phyloP scores from a whole-genome alignment of 2,113 vertebrate species.

The Pao palembangensis region DNA sequence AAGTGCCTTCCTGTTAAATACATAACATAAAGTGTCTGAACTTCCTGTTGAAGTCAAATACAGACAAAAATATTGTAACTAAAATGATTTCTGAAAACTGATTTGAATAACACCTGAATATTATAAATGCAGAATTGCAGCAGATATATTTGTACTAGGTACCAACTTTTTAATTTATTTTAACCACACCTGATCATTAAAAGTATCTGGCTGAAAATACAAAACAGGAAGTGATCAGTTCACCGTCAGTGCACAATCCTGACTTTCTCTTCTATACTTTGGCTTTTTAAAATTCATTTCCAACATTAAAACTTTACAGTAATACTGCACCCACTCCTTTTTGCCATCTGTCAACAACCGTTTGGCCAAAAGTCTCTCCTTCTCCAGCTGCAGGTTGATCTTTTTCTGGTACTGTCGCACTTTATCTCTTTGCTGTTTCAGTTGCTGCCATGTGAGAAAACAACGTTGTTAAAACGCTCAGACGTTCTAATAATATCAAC shows the following conservation, averaged over 20 bases:
- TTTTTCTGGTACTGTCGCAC: conserved; percentile 88
- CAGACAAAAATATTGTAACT: not conserved
- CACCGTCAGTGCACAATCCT: too few relatives aligned
- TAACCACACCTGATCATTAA: too few relatives aligned
- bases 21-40: not conserved
- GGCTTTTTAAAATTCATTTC: too few relatives aligned
- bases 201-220: too few relatives aligned
- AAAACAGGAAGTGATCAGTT: too few relatives aligned
- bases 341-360: conserved; percentile 85
- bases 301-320: too few relatives aligned
- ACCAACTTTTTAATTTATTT: too few relatives aligned
- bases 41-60: not conserved
- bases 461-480: not conserved
- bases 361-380: conserved; percentile 83
- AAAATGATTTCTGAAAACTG: not conserved
- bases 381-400: conserved; percentile 80
- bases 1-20: conserved; percentile 81
- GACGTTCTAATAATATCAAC: not conserved
- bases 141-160: too few relatives aligned
- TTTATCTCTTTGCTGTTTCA: conserved; percentile 96
- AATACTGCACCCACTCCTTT: conserved; percentile 81
- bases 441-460: conserved; percentile 76
- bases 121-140: too few relatives aligned
- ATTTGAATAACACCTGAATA: too few relatives aligned
- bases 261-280: too few relatives aligned